Evolutionary conservation across 2,113 vertebrate species (phyloP), one percentile per base, ranked within the genome.

Genomic region (Ranitomeya imitator): DNA sequence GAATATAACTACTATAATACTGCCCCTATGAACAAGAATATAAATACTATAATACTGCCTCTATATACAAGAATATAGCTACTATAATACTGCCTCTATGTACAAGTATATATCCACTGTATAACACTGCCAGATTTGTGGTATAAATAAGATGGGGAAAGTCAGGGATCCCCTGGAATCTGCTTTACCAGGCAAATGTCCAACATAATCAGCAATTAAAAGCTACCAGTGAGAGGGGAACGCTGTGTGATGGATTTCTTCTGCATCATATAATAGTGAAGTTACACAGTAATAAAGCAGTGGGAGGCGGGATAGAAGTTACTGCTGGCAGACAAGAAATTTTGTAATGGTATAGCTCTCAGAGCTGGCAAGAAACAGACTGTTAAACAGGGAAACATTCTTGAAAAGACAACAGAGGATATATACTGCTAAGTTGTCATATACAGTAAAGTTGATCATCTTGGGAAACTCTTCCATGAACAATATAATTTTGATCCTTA

Each of bases 391-490:
- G n/a, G 31, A 63, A 59, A 87, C 55, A 83, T 55, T 76, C 79
- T 83, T 84, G 87, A 84, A 84, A 65, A 82, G 87, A 83, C 69
- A 83, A 88, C 80, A 88, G 65, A 79, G 76, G 59, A 85, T 79
- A 61, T 85, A 88, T 31, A 85, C 55, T 54, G 45, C 59, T 78
- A 45, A 77, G 37, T 67, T 67, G 71, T 85, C 82, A 69, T 69
- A 57, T 89, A 89, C 87, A 78, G 87, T 89, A 85, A 71, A 85
- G 65, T 23, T 16, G 65, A 78, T 85, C 10, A 45, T 85, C 61
- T 84, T 85, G 87, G 87, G 87, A 85, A 79, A 84, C 79, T 57
- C 23, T 88, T 85, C 87, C 87, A 61, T 91, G 88, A 54, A 84
- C 2, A 7, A 86, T 88, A 88, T 26, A 69, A 87, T 90, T 79